Evolutionary conservation across 2,797 vertebrate genomes (phyloP), one percentile per base, ranked within the genome.

Genomic region (Rhinichthys osculus): DNA sequence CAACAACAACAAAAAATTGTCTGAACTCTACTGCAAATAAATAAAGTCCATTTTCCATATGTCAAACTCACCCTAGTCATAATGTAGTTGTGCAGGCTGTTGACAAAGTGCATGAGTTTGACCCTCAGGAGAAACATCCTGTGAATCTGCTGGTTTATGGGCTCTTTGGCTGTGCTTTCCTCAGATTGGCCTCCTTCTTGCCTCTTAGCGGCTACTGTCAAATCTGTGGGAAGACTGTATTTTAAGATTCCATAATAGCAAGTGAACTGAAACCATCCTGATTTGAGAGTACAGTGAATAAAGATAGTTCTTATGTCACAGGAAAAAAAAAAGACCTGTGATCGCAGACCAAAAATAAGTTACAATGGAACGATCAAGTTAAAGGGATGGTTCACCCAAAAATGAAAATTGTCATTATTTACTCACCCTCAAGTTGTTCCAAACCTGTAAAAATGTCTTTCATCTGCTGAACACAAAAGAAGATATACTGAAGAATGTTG

Each of bases 21-120:
- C 30, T 30, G 7, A 81, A 64, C 10, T 47, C 80, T 30, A 47
- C 40, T 13, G 7, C 21, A 57, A 83, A 74, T 81, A 11, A 14
- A 50, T 38, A 4, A 79, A 62, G 27, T 27, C 16, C 67, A 23
- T 67, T 67, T 50, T 7, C 13, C 19, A 0, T 13, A 50, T 21
- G 11, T 35, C 44, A 50, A 13, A n/a, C 96, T 87, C 90, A 99
- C 98, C 95, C 98, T 94, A 42, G 98, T 99, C 96, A 97, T 98
- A 93, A 99, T 98, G 93, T 99, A 99, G 95, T 99, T 99, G 94
- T 99, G 98, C 14, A 99, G 94, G 83, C 98, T 99, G 96, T 99
- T 99, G 89, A 99, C 98, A 91, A 99, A 99, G 91, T 99, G 98
- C 98, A 99, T 99, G 59, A 99, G 97, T 92, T 99, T 99, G 91